Evolutionary conservation across 2,888 invertebrate genomes (phyloP), one percentile per base, ranked within the genome.

Genomic region (Helobdella robusta): DNA sequence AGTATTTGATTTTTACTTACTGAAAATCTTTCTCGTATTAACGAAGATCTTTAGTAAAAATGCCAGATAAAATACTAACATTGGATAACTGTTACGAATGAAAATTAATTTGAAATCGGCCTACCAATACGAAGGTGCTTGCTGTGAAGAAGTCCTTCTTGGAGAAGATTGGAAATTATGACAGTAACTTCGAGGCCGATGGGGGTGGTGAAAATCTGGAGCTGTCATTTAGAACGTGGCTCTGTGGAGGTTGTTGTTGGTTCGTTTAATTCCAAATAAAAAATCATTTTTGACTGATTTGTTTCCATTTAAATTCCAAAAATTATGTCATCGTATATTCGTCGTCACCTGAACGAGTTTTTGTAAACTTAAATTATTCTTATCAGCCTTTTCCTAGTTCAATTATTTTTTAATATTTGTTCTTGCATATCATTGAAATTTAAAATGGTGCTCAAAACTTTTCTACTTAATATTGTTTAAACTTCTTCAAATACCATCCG

Each of bases 211-310:
- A 63, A 20, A 54, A 32, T 15, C 59, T 72, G 30, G 72, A 72
- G 58, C 65, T 72, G 20, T 70, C 70, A 1, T 36, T 72, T n/a
- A 59, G 71, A 18, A 54, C 70, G n/a, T 72, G 72, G 72, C 50
- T 72, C 63, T 72, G 72, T 46, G 70, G 70, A 15, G 70, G 62
- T 62, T 0, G 2, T 6, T 18, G 36, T 59, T 1, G 6, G 30
- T 48, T 20, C n/a, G 20, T 46, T 46, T 46, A 4, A 20, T 46
- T 46, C 23, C 2, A 8, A 4, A 48, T 48, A 48, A 23, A 23
- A 20, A 23, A 40, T 40, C 18, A 15, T 40, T 40, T 40, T 40
- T 40, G 11, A 18, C 40, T 15, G 40, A 15, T 40, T 40, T 40
- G 18, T 40, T 40, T 48, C n/a, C 4, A 18, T 18, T 48, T 48